Base-by-base conservation (phyloP, 2,113 vertebrate genomes). In the Campylorhamphus procurvoides region DNA sequence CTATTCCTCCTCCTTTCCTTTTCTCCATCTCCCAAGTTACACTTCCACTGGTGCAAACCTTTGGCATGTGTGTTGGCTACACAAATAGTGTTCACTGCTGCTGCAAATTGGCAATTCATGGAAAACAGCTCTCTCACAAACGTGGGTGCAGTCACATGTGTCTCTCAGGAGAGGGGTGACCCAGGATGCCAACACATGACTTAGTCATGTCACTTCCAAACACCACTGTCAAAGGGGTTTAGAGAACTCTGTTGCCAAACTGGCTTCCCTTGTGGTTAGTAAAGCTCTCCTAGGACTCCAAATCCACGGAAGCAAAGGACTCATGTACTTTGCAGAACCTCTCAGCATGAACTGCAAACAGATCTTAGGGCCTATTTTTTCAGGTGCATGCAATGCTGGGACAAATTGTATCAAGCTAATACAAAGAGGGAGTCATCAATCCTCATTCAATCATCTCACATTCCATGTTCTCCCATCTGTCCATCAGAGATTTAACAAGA, bases 111-210 rank as follows among this genome's bases (percentile, higher is more conserved):
- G 55, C 19, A 83, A 29, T 17, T 73, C 29, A 68, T 11, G 22
- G 3, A 20, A 18, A 94, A 37, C 20, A 53, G n/a, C 58, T 37
- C 49, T 35, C 29, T 81, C 56, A 29, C 22, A 69, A 18, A 52
- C 0, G 2, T 1, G 4, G 2, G 10, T 49, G 47, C 14, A 50
- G 18, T 37, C 3, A 3, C 33, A 50, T 0, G 0, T 4, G 9
- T 29, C 28, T 50, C 68, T 73, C 16, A 18, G 53, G 19, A 84
- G 33, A 68, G 10, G 4, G 69, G 40, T 0, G 3, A 4, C 53
- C 35, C 29, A 50, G 44, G 14, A 9, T 11, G 12, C 18, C 5
- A 5, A 25, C 11, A 46, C 6, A 2, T 10, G 5, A 27, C 35
- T 55, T 12, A 8, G 27, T 31, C n/a, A 37, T 31, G 47, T 39